Base-by-base conservation (phyloP, 2,113 vertebrate genomes). In the Catharus minimus region DNA sequence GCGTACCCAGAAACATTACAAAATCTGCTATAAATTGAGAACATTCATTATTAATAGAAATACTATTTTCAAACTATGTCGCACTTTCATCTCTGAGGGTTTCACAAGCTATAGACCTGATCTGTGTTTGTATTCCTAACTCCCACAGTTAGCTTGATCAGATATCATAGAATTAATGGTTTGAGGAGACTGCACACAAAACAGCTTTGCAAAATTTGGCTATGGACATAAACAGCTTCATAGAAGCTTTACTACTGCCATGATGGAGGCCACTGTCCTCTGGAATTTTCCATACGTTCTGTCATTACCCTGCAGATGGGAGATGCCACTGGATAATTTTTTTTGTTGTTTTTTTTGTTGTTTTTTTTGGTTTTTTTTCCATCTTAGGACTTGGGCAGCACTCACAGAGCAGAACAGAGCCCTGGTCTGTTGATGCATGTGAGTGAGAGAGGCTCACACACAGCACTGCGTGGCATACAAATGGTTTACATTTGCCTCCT, bases 41-140 rank as follows among this genome's bases (percentile, higher is more conserved):
- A 22, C 57, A 77, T 87, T 94, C 55, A 86, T 95, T 92, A 95
- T 88, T 90, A 95, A 93, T 83, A 86, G 87, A 80, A 93, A 91
- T 80, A 80, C 77, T 90, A 55, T 93, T 94, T 94, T 92, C 86
- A 89, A 93, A 89, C 81, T 82, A 58, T 84, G 78, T 85, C 3
- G 3, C 55, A 74, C 86, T 90, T 94, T 87, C 36, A 85, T 89
- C 93, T 94, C 77, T 1, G 41, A 90, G 83, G 83, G 64, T 89
- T 95, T 87, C 81, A 85, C 90, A 80, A 1, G 18, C 52, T 92
- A 38, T 44, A 85, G 81, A 76, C 83, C 84, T 85, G 78, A 90
- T 95, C 71, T 43, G 71, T 66, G 73, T 75, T 93, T 96, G 71
- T 87, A 86, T 60, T 80, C 38, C 55, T 88, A 89, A 92, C 84